Evolutionary conservation across 2,797 vertebrate genomes (phyloP).

Genomic region (Emydoidea blandingii): DNA sequence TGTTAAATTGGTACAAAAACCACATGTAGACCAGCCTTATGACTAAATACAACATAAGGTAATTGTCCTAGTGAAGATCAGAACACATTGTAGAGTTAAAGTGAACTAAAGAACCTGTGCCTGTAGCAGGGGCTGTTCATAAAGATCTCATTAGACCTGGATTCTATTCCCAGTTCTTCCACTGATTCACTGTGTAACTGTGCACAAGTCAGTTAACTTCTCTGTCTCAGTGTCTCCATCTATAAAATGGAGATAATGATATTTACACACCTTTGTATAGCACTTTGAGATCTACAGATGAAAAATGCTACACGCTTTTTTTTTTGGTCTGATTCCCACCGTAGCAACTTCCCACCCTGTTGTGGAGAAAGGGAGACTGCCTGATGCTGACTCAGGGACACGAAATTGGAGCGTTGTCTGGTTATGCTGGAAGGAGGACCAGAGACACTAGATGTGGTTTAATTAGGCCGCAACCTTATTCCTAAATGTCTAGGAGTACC

Average conservation of each 20-base stretch:
- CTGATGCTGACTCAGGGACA: not conserved
- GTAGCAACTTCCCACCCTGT: not conserved
- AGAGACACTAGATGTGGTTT: not conserved
- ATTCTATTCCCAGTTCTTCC: not conserved
- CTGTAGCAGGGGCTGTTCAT: not conserved
- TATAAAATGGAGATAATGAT: not conserved
- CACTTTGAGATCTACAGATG: not conserved
- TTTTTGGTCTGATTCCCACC: not conserved
- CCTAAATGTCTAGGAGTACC: not conserved
- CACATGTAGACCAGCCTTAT: fast-evolving
- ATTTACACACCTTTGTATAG: not conserved
- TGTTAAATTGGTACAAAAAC: not conserved
- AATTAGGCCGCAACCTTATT: not conserved
- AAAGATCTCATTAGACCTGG: not conserved
- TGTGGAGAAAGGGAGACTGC: not conserved
- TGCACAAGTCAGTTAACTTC: not conserved
- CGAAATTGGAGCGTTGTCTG: not conserved
- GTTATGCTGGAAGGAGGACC: not conserved
- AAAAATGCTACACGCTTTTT: not conserved
- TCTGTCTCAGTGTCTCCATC: not conserved
- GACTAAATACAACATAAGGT: not conserved
- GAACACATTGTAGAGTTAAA: not conserved
- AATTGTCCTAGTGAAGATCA: not conserved
- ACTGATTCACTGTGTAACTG: not conserved
- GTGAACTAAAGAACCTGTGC: not conserved